Percentiles rank a stretch among this genome's conserved stretches.
These are phyloP conservation scores for Terrapene triunguis DNA, from an alignment of 2,113 vertebrate genomes.

Conservation along the genomic window DNA sequence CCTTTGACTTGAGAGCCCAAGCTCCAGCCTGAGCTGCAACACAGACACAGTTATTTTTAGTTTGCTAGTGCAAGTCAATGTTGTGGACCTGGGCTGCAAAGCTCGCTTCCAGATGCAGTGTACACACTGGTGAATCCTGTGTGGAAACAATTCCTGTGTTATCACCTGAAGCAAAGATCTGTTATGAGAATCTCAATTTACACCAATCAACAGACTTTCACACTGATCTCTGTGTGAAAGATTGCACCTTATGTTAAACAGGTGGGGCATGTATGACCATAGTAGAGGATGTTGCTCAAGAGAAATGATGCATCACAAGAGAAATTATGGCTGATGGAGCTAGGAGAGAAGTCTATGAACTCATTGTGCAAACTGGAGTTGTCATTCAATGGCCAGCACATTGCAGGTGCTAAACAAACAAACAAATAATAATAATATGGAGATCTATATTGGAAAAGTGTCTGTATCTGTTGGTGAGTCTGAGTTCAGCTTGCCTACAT, in stretches of 20 bases:
- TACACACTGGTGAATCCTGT: neutral
- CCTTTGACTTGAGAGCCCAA: neutral
- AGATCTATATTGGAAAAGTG: neutral
- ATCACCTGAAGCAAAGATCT: neutral
- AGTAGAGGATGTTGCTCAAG: neutral
- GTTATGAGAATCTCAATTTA: neutral
- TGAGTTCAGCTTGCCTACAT: accelerated
- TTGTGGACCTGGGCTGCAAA: neutral
- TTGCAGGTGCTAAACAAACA: neutral
- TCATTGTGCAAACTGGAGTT: neutral
- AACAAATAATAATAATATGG: neutral
- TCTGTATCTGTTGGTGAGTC: neutral
- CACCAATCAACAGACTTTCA: neutral
- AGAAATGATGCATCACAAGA: neutral
- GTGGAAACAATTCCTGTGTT: neutral
- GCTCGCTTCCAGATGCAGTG: neutral
- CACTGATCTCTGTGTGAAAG: accelerated
- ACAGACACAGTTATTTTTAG: neutral
- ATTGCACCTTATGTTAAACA: neutral
- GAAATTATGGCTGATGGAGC: neutral
- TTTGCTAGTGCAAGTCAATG: neutral
- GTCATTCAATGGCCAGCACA: accelerated
- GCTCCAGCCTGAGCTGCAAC: neutral
- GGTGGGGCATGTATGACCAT: neutral
- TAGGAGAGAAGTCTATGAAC: neutral